Base-by-base conservation (phyloP, 2,113 vertebrate genomes). In the Microcebus griseorufus region DNA sequence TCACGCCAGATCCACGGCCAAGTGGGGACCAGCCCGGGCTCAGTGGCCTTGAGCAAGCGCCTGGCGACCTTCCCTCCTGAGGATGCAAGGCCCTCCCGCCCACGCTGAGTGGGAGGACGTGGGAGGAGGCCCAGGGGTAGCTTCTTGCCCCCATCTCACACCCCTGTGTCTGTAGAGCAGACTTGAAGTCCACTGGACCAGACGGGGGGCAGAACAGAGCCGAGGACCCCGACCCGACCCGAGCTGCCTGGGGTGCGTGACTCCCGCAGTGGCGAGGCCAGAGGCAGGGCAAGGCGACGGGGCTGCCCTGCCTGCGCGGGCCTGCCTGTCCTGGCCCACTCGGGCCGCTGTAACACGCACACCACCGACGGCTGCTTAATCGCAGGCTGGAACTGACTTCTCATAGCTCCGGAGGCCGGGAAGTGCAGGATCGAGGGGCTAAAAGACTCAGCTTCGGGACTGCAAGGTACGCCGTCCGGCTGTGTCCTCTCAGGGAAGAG, bases 161-260 rank as follows among this genome's bases (percentile, higher is more conserved):
- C 16, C 16, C 16, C 45, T 10, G 13, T 6, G 51, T 37, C n/a
- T 53, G 6, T 16, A 6, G 34, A 27, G 39, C 11, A 23, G 65
- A 53, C 25, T 6, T 2, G 8, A 89, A 34, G 20, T 32, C 29
- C 0, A 0, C 32, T 25, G 23, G 42, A 25, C n/a, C 65, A 48
- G 32, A 5, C 0, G 16, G 39, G 0, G 5, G 7, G 11, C n/a
- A 29, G 65, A 75, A 11, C 67, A 8, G 58, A 32, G 51, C 65
- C 1, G 1, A 27, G 32, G n/a, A 14, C 48, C 27, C 20, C 7
- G 9, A n/a, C n/a, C n/a, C n/a, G n/a, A n/a, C 3, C 22, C 1
- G 13, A 23, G 17, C 16, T 25, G 25, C 42, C 80, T 45, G 4
- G 17, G 20, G 3, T 20, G 27, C 1, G 29, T 12, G 0, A 14